Percentiles rank a stretch among this genome's conserved stretches.
phyloP scores from a whole-genome alignment of 2,888 invertebrate species.

The Cacoxenus indagator region DNA sequence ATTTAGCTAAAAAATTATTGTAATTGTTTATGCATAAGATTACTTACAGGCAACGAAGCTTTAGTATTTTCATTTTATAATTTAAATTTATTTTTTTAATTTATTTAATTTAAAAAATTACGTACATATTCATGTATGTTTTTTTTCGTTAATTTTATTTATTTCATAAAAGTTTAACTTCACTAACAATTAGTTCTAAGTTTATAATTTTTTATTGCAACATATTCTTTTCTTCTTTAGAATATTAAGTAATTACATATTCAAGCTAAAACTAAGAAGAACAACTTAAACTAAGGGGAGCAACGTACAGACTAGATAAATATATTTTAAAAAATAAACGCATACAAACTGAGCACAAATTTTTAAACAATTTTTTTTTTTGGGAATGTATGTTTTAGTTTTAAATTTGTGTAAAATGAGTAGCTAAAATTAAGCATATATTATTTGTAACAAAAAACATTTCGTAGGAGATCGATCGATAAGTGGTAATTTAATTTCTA shows the following conservation, averaged over 20 bases:
- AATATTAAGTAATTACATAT: not conserved
- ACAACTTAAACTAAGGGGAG: constrained; percentile 14
- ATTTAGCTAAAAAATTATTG: too few relatives aligned
- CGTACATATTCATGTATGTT: not conserved
- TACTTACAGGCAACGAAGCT: too few relatives aligned
- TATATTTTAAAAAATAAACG: not conserved
- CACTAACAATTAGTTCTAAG: not conserved
- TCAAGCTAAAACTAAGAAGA: not conserved
- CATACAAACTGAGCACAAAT: constrained; percentile 4
- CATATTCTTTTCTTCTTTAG: not conserved
- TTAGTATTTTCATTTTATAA: too few relatives aligned
- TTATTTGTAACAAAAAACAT: constrained; percentile 55
- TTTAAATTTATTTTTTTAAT: constrained; percentile 3
- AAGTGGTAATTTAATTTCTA: constrained; percentile 12
- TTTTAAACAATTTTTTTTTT: not conserved
- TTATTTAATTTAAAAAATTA: not conserved
- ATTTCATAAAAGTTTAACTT: constrained; percentile 12
- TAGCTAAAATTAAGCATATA: too few relatives aligned
- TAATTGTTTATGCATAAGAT: too few relatives aligned
- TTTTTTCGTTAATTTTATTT: constrained; percentile 17
- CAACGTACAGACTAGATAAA: constrained; percentile 10
- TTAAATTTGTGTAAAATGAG: not conserved
- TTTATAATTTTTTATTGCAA: constrained; percentile 20
- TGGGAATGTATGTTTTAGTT: not conserved
- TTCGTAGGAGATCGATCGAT: constrained; percentile 46